Base-by-base conservation (phyloP, 2,888 invertebrate species). In the Hypolimnas misippus region DNA sequence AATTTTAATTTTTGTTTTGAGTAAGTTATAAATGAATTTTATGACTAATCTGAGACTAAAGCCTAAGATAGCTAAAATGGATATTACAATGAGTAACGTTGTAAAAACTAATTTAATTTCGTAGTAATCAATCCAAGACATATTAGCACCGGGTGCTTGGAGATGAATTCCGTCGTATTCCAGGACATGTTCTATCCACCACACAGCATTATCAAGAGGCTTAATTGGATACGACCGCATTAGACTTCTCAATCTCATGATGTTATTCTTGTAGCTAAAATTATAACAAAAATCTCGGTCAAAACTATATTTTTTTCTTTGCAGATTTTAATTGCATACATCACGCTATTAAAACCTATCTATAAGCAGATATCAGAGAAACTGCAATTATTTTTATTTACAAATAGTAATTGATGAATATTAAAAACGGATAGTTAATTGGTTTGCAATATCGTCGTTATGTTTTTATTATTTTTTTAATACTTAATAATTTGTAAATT, bases 141-240 rank as follows among this genome's bases (percentile, higher is more conserved):
- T 73, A 57, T 76, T 74, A 10, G 80, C 77, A 3, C 76, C 74
- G 0, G 88, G 86, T n/a, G 86, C 74, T 14, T 80, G 77, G 0
- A 92, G 76, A 65, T 91, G 89, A 44, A 66, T 84, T 4, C 87
- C 87, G 16, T 79, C 77, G 64, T 90, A 83, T n/a, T 90, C 78
- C 7, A 92, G 69, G 2, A 91, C 82, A 69, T 92, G 82, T 70
- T 92, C 92, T n/a, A 82, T 86, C 91, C 91, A 92, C 88, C 89
- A 90, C 12, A 90, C 73, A 0, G 88, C 87, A 6, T 85, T 83
- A 40, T 87, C 80, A n/a, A 79, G 25, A 0, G 77, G 67, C 0
- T 58, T 65, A 17, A 66, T 51, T 3, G 69, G 73, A 52, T 73
- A 68, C 17, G 74, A 73, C 1, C 44, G 56, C 68, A 76, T 68